Evolutionary conservation across 2,113 vertebrate species (phyloP).

Genomic region (Otis tarda): DNA sequence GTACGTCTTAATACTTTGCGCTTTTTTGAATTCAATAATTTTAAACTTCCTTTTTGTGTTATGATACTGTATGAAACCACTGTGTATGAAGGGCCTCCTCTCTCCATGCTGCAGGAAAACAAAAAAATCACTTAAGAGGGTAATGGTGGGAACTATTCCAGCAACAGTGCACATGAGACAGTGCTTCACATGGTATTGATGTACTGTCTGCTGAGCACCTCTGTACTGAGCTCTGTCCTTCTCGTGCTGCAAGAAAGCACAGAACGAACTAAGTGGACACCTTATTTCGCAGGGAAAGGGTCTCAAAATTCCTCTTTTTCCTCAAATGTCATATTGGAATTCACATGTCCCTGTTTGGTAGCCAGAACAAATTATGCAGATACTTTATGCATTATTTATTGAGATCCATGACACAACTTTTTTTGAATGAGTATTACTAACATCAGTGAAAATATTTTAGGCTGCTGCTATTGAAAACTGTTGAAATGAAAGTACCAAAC

Average conservation of each 20-base stretch:
- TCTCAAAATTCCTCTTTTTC: neutral
- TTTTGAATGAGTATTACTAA: constrained; percentile 10
- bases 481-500: neutral
- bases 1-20: constrained; percentile 66
- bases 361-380: constrained; percentile 2
- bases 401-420: neutral
- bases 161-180: neutral
- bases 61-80: neutral
- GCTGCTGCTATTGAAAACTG: neutral
- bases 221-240: neutral
- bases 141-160: neutral
- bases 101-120: neutral
- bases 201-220: neutral
- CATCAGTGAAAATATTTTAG: neutral
- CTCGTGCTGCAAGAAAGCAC: neutral
- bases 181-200: neutral
- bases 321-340: neutral
- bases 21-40: neutral
- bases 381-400: constrained; percentile 2
- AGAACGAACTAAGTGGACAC: neutral
- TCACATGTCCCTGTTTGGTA: neutral
- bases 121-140: neutral
- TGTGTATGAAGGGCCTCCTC: neutral
- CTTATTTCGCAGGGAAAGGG: neutral
- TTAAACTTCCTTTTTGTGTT: neutral